Conservation (phyloP, 2,113 vertebrate genomes). For the Sturnira hondurensis region DNA sequence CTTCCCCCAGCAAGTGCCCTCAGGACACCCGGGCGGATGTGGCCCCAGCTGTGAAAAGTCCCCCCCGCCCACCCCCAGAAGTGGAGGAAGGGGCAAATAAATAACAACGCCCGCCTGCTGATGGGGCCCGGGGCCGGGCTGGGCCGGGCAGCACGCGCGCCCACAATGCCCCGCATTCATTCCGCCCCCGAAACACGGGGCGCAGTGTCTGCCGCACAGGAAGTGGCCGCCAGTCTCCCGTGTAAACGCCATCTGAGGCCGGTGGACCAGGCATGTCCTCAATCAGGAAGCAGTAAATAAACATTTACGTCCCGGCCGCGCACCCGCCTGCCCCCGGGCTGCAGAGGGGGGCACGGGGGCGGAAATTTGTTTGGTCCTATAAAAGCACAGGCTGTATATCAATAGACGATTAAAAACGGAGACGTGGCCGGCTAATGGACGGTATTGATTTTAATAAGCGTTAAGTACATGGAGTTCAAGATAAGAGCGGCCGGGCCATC, state of each 20-base stretch:
- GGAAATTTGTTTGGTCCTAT: constrained; percentile 89
- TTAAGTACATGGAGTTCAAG: constrained; percentile 81
- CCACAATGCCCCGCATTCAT: constrained; percentile 83
- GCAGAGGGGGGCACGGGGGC: constrained; percentile 82
- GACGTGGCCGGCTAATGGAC: constrained; percentile 83
- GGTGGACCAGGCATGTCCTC: constrained; percentile 86
- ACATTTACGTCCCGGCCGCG: constrained; percentile 84
- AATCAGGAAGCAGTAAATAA: constrained; percentile 89
- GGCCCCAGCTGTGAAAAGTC: background rate
- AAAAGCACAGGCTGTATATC: constrained; percentile 87
- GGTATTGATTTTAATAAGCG: constrained; percentile 88
- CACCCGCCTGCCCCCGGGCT: constrained; percentile 83
- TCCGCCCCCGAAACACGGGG: constrained; percentile 76
- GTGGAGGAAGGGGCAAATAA: background rate
- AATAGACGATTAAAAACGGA: constrained; percentile 87
- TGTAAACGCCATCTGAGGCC: constrained; percentile 85
- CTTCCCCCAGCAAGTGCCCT: background rate
- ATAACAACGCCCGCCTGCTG: background rate
- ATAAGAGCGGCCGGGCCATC: constrained; percentile 78
- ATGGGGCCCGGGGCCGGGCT: constrained; percentile 32
- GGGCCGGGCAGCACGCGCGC: constrained; percentile 58
- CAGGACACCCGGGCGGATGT: background rate
- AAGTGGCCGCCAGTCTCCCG: constrained; percentile 84
- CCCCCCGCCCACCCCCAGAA: background rate
- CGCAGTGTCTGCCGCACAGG: constrained; percentile 84